Conservation (phyloP, 2,797 vertebrate species). For the Cheirogaleus major region DNA sequence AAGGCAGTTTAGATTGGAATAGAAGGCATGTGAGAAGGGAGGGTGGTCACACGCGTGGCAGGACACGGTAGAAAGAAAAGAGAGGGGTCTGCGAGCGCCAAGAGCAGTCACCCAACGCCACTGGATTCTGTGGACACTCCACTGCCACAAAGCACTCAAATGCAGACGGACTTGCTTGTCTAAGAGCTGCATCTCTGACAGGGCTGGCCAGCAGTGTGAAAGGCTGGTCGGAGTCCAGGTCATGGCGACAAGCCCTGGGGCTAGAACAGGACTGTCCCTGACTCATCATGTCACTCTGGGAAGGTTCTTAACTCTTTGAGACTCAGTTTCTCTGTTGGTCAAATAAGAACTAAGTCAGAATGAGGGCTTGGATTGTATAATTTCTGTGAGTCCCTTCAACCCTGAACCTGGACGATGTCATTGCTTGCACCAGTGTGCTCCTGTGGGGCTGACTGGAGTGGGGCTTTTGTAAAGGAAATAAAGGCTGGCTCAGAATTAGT, state of each 20-base stretch:
- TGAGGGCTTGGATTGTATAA: neutral
- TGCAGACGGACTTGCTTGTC: neutral
- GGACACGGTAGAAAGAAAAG: neutral
- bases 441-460: neutral
- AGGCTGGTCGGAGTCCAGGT: neutral
- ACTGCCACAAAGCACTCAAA: neutral
- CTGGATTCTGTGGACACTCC: neutral
- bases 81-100: neutral
- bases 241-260: neutral
- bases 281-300: neutral
- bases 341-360: neutral
- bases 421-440: neutral
- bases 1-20: neutral
- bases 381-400: neutral
- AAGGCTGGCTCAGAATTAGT: neutral
- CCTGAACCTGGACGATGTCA: neutral
- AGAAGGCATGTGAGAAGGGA: neutral
- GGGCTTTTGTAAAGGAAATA: neutral
- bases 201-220: neutral
- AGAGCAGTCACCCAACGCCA: neutral
- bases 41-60: accelerated
- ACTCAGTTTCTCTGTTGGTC: neutral
- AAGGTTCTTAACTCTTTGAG: neutral
- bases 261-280: neutral
- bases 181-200: neutral